phyloP scores from a whole-genome alignment of 1,140 invertebrate species.

The Drosophila suzukii region DNA sequence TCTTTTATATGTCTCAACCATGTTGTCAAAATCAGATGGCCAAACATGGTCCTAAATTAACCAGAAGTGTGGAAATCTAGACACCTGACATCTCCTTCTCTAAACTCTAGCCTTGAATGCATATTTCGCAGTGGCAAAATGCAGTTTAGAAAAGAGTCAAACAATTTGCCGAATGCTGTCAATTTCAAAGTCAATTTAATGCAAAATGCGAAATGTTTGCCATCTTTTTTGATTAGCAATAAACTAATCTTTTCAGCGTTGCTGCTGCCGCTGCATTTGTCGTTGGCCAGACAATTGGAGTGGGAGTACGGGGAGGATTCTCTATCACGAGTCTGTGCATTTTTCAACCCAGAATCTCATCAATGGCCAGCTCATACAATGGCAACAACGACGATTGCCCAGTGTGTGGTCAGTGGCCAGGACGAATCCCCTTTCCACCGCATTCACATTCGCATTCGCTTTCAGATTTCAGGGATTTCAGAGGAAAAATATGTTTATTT shows the following conservation, averaged over 20 bases:
- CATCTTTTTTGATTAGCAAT: slow-evolving; percentile 75
- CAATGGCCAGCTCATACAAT: slow-evolving; percentile 31
- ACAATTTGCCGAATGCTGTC: slow-evolving; percentile 53
- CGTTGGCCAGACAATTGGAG: slow-evolving; percentile 32
- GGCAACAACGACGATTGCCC: slow-evolving; percentile 23
- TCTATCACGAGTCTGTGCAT: slow-evolving; percentile 61
- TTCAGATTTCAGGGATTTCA: slow-evolving; percentile 3
- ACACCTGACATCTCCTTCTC: slow-evolving; percentile 6
- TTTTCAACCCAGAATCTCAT: slow-evolving; percentile 61
- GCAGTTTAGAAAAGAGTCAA: slow-evolving; percentile 19
- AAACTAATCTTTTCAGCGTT: slow-evolving; percentile 62
- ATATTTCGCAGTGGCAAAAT: slow-evolving; percentile 21
- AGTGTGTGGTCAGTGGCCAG: slow-evolving; percentile 54
- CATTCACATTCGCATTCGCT: background rate
- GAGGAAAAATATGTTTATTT: slow-evolving; percentile 80
- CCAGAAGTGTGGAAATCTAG: slow-evolving; percentile 24
- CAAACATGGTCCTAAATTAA: slow-evolving; percentile 45
- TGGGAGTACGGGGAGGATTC: slow-evolving; percentile 30
- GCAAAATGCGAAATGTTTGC: slow-evolving; percentile 62
- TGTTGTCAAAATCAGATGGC: slow-evolving; percentile 49
- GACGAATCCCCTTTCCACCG: slow-evolving; percentile 20
- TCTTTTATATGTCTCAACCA: background rate
- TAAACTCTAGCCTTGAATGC: slow-evolving; percentile 14
- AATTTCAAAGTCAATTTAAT: slow-evolving; percentile 78
- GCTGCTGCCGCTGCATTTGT: slow-evolving; percentile 32